Conservation (phyloP, 2,797 vertebrate species). For the Lindbergichthys nudifrons region DNA sequence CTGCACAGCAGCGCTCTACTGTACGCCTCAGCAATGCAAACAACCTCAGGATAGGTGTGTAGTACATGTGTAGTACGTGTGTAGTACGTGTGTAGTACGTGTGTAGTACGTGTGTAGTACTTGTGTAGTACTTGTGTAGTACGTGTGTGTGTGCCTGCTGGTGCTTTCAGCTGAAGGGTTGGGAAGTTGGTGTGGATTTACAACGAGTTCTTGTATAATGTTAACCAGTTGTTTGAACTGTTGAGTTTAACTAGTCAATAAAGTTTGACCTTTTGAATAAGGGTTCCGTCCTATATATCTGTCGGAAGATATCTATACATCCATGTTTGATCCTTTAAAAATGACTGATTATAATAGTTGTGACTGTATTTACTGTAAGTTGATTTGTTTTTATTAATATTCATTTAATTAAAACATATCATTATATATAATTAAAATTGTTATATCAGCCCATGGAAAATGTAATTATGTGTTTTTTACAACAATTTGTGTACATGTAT, state of each 20-base stretch:
- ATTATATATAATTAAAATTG: background rate
- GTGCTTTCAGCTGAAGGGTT: background rate
- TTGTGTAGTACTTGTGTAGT: slow-evolving; percentile 1
- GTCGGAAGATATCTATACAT: background rate
- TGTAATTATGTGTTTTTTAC: too few species aligned
- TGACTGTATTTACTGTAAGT: background rate
- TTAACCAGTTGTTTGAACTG: slow-evolving; percentile 29
- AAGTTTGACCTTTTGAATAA: slow-evolving; percentile 30
- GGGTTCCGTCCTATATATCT: slow-evolving; percentile 1
- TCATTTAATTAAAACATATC: too few species aligned
- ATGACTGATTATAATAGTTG: background rate
- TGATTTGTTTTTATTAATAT: too few species aligned
- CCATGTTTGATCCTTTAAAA: background rate
- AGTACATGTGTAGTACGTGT: background rate
- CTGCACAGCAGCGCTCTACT: slow-evolving; percentile 54
- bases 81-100: background rate
- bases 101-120: background rate
- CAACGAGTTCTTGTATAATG: slow-evolving; percentile 11
- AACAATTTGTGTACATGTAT: background rate
- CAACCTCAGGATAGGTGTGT: slow-evolving; percentile 4
- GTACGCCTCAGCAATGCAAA: slow-evolving; percentile 43
- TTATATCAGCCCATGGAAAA: too few species aligned
- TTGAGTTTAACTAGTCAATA: slow-evolving; percentile 30
- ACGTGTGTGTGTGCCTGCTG: slow-evolving; percentile 9
- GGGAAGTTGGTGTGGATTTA: slow-evolving; percentile 6